Evolutionary conservation across 2,113 vertebrate genomes (phyloP).

Genomic region (Myotis brandtii): DNA sequence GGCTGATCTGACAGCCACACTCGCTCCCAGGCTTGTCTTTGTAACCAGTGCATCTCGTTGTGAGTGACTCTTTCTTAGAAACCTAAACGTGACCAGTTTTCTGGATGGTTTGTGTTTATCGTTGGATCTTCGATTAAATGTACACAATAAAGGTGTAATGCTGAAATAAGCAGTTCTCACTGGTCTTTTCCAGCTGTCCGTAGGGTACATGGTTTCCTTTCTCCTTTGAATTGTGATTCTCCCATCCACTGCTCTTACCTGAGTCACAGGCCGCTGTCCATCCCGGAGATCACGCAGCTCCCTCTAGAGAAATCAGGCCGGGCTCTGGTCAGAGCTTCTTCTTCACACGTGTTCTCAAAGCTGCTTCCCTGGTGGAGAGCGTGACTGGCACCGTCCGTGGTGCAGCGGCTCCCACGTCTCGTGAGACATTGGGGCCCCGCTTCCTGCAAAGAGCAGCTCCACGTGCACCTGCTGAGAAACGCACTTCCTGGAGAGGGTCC

Average conservation of each 20-base stretch:
- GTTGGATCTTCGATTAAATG: not conserved
- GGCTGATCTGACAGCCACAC: not conserved
- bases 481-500: not conserved
- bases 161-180: not conserved
- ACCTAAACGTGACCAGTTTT: not conserved
- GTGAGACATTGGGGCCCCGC: not conserved
- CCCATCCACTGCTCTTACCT: accelerated
- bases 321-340: not conserved
- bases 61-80: not conserved
- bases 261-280: not conserved
- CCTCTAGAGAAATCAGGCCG: not conserved
- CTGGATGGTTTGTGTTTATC: not conserved
- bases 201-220: not conserved
- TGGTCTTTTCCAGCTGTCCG: not conserved
- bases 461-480: not conserved
- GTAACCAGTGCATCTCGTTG: not conserved
- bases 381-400: accelerated
- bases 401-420: not conserved
- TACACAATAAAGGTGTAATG: not conserved
- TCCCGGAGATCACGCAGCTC: not conserved
- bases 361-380: not conserved
- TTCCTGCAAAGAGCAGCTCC: not conserved
- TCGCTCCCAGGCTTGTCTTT: not conserved
- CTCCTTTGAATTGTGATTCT: not conserved
- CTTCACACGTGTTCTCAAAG: accelerated